A percentile compares a stretch with the other conserved stretches of the same genome.
Evolutionary conservation across 2,113 vertebrate genomes (phyloP).

Genomic region (Cheilinus undulatus): DNA sequence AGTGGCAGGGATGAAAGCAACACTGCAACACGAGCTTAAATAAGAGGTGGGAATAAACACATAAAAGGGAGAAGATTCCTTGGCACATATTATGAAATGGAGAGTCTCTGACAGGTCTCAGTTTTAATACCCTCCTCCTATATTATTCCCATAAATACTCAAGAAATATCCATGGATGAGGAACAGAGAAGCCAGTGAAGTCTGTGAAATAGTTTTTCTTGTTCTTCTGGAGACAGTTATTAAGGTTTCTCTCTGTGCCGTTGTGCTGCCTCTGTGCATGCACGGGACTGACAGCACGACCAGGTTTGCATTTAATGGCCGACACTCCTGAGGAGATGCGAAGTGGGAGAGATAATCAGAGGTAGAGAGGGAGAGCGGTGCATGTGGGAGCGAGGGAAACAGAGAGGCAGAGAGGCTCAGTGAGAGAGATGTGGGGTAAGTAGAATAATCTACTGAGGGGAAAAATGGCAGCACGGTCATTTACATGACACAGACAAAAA

Average conservation of each 20-base stretch:
- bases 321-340: conserved; percentile 63
- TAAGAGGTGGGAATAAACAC: conserved; percentile 54
- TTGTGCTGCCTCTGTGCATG: conserved; percentile 48
- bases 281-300: conserved; percentile 55
- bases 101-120: conserved; percentile 45
- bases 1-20: conserved; percentile 70
- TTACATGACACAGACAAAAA: conserved; percentile 60
- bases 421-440: conserved; percentile 51
- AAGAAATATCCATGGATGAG: conserved; percentile 46
- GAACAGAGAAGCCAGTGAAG: conserved; percentile 31
- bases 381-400: conserved; percentile 66
- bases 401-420: conserved; percentile 48
- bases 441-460: conserved; percentile 62
- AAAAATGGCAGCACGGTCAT: conserved; percentile 33
- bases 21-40: conserved; percentile 66
- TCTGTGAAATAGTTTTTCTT: conserved; percentile 47
- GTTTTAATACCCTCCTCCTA: conserved; percentile 47
- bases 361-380: conserved; percentile 49
- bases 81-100: conserved; percentile 50
- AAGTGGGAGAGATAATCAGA: conserved; percentile 82
- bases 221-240: conserved; percentile 53
- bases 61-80: conserved; percentile 43
- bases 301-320: conserved; percentile 77
- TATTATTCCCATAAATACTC: conserved; percentile 53
- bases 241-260: conserved; percentile 14